A percentile compares a stretch with the other conserved stretches of the same genome.
Evolutionary conservation across 2,113 vertebrate species (phyloP).

Genomic region (Siphamia tubifer): DNA sequence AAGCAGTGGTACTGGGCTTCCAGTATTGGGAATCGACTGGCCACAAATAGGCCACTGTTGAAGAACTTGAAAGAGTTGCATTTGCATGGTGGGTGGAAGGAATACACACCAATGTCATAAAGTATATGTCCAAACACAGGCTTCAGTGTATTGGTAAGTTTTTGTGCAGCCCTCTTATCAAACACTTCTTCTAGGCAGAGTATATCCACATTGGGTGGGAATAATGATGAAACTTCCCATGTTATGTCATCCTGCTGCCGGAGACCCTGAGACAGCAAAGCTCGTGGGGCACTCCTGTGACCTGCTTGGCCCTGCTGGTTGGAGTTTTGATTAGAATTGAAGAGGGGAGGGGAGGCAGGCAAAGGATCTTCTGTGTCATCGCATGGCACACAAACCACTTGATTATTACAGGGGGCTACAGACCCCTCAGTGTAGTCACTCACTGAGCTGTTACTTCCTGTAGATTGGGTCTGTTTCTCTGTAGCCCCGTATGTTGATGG

Average conservation of each 20-base stretch:
- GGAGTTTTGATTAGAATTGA: constrained; percentile 65
- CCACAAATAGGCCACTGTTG: constrained; percentile 86
- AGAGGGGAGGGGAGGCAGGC: not conserved
- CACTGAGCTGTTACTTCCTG: not conserved
- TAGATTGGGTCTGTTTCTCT: not conserved
- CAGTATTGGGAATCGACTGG: constrained; percentile 83
- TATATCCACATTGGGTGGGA: constrained; percentile 80
- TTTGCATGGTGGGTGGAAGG: constrained; percentile 70
- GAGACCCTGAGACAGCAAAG: constrained; percentile 50
- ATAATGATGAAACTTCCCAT: constrained; percentile 67
- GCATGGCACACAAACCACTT: not conserved
- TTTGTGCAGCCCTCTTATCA: constrained; percentile 74
- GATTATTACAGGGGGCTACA: not conserved
- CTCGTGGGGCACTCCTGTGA: constrained; percentile 34
- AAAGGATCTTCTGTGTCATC: constrained; percentile 13
- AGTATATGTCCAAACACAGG: constrained; percentile 80
- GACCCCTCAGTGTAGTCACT: constrained; percentile 30
- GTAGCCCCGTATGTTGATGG: too few species aligned
- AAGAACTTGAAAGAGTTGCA: constrained; percentile 82
- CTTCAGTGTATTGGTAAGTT: constrained; percentile 66
- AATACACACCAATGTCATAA: constrained; percentile 81
- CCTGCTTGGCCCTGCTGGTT: constrained; percentile 28
- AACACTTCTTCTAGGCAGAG: constrained; percentile 89
- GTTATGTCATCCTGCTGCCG: constrained; percentile 31
- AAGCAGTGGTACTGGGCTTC: constrained; percentile 81